A percentile compares a stretch with the other conserved stretches of the same genome.
phyloP scores from a whole-genome alignment of 2,888 invertebrate species.

The Tipula confusa region DNA sequence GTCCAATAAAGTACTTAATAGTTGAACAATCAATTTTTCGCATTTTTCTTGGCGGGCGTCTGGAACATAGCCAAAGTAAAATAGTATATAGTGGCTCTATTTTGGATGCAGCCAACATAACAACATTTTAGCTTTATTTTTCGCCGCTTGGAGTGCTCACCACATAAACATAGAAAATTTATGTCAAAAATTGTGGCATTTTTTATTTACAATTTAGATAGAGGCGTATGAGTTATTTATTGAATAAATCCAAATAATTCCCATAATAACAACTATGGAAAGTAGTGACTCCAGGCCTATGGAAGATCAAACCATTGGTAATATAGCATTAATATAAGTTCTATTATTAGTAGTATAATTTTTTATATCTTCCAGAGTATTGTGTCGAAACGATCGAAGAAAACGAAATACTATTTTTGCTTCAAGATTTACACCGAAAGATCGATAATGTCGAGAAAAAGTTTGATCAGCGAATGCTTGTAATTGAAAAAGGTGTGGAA shows the following conservation, averaged over 20 bases:
- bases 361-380: not conserved
- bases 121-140: too few species aligned
- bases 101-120: too few species aligned
- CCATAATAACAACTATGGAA: too few species aligned
- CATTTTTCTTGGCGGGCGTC: too few species aligned
- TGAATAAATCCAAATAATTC: not conserved
- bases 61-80: too few species aligned
- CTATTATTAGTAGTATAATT: not conserved
- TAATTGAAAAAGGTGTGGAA: not conserved
- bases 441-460: not conserved
- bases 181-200: not conserved
- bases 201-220: too few species aligned
- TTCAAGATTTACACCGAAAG: not conserved
- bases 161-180: too few species aligned
- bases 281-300: not conserved
- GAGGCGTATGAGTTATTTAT: not conserved
- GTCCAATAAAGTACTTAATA: too few species aligned
- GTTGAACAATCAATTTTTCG: too few species aligned
- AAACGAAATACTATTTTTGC: not conserved
- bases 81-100: too few species aligned
- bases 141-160: too few species aligned
- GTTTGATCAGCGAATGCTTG: not conserved
- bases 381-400: conserved; percentile 6
- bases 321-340: too few species aligned
- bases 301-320: not conserved